Evolutionary conservation across 2,113 vertebrate species (phyloP).

Genomic region (Pogona vitticeps): DNA sequence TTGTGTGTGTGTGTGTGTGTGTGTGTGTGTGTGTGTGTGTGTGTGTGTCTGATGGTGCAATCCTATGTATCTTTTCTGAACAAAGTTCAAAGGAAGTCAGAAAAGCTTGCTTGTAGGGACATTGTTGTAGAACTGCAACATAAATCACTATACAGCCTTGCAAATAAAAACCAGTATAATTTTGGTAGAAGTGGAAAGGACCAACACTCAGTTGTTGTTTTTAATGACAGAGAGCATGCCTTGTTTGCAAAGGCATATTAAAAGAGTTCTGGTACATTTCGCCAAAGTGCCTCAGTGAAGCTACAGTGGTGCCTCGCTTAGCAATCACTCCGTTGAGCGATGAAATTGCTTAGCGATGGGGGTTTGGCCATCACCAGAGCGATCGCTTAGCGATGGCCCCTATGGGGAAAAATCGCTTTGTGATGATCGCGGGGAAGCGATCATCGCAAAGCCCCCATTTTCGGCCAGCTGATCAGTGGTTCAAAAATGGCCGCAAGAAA

Average conservation of each 20-base stretch:
- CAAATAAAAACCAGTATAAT: background rate
- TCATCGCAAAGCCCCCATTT: too few species aligned
- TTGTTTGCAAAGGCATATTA: background rate
- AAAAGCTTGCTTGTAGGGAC: background rate
- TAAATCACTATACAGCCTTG: background rate
- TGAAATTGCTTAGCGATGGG: too few species aligned
- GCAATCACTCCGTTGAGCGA: too few species aligned
- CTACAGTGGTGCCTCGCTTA: too few species aligned
- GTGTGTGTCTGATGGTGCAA: background rate
- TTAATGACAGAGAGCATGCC: background rate
- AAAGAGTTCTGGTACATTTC: background rate
- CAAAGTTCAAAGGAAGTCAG: background rate
- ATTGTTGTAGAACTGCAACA: background rate
- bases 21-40: background rate
- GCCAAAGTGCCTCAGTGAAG: background rate
- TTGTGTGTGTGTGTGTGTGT: too few species aligned
- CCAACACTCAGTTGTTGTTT: background rate
- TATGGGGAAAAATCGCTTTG: too few species aligned
- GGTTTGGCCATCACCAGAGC: too few species aligned
- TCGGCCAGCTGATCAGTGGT: too few species aligned
- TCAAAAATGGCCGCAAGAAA: too few species aligned
- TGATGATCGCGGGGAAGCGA: too few species aligned
- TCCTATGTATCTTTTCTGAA: background rate
- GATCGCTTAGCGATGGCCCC: too few species aligned
- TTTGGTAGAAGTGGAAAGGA: background rate